phyloP scores from a whole-genome alignment of 2,797 vertebrate genomes.

The Psittacula derbiana region DNA sequence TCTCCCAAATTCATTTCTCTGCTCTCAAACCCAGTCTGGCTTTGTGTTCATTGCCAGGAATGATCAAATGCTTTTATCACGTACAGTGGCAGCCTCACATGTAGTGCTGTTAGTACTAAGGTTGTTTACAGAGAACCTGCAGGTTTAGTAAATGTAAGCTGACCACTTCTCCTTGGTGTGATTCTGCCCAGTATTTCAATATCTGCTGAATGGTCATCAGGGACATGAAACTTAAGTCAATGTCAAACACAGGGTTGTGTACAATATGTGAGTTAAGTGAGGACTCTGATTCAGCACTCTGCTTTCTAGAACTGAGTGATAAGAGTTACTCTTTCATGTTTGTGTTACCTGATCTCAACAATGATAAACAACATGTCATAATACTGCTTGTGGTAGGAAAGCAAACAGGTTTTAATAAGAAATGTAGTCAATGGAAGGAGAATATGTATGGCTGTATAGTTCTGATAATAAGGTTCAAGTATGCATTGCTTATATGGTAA shows the following conservation, averaged over 20 bases:
- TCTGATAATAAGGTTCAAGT: not conserved
- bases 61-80: not conserved
- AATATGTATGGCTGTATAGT: accelerated
- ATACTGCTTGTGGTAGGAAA: not conserved
- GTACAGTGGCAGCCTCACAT: not conserved
- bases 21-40: not conserved
- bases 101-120: not conserved
- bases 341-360: not conserved
- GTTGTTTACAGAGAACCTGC: not conserved
- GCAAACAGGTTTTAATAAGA: not conserved
- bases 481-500: not conserved
- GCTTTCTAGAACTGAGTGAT: conserved; percentile 14
- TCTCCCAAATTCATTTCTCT: not conserved
- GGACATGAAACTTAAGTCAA: not conserved
- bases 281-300: conserved; percentile 58
- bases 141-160: not conserved
- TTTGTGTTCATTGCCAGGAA: not conserved
- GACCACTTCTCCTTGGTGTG: not conserved
- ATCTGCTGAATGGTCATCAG: not conserved
- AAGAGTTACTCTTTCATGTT: not conserved
- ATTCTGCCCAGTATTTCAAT: not conserved
- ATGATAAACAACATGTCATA: not conserved
- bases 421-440: not conserved
- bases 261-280: not conserved
- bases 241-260: not conserved